Conservation (phyloP, 2,888 invertebrate genomes). For the Drosophila anomelani region DNA sequence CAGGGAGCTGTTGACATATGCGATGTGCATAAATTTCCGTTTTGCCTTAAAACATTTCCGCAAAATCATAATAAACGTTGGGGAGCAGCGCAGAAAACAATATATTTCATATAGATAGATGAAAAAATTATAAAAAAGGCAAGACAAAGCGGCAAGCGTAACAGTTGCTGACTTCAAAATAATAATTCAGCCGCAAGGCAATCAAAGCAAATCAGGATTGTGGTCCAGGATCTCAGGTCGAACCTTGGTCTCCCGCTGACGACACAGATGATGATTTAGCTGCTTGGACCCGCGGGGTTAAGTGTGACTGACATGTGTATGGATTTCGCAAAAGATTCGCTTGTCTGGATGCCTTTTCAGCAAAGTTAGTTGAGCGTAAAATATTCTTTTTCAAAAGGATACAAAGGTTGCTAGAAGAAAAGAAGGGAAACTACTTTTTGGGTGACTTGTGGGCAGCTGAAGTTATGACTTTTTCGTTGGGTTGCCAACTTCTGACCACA, state of each 20-base stretch:
- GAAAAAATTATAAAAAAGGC: conserved; percentile 60
- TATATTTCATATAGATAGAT: conserved; percentile 15
- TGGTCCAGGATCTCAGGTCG: conserved; percentile 53
- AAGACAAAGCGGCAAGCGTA: conserved; percentile 47
- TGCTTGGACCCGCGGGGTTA: conserved; percentile 61
- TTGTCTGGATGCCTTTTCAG: conserved; percentile 51
- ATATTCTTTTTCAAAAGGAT: conserved; percentile 54
- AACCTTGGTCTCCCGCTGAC: conserved; percentile 19
- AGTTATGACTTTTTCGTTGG: neutral
- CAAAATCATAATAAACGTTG: conserved; percentile 74
- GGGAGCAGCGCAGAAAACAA: conserved; percentile 41
- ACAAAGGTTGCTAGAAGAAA: conserved; percentile 5
- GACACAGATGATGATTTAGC: conserved; percentile 14
- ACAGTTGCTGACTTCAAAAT: conserved; percentile 69
- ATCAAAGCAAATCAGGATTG: conserved; percentile 70
- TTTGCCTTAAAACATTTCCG: conserved; percentile 68
- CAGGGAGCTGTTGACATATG: conserved; percentile 75
- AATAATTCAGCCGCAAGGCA: conserved; percentile 74
- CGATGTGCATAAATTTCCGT: conserved; percentile 72
- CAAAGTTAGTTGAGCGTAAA: conserved; percentile 69
- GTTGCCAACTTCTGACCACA: neutral
- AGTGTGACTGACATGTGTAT: conserved; percentile 78
- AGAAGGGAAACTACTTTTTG: neutral
- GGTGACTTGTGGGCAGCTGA: too few species aligned
- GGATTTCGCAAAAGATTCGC: conserved; percentile 60